Evolutionary conservation across 2,888 invertebrate genomes (phyloP).

Genomic region (Macrophya alboannulata): DNA sequence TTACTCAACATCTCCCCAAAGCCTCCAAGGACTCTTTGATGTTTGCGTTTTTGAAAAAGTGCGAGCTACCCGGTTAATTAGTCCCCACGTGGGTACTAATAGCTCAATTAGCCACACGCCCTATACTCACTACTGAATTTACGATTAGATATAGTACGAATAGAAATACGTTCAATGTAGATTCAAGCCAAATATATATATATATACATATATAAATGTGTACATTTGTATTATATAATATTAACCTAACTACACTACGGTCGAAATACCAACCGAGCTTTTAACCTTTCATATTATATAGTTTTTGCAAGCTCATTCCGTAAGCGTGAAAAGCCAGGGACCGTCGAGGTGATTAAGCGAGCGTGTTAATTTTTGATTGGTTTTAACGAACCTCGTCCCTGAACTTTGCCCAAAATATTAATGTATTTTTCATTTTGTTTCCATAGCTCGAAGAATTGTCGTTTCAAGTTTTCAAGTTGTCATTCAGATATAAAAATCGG

Average conservation of each 20-base stretch:
- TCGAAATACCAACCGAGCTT: constrained; percentile 7
- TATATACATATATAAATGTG: constrained; percentile 8
- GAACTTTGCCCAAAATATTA: not conserved
- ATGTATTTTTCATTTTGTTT: not conserved
- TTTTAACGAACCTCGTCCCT: constrained; percentile 2
- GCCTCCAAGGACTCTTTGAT: constrained; percentile 50
- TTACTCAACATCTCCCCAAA: constrained; percentile 39
- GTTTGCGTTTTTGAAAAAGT: constrained; percentile 52
- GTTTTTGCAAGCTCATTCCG: constrained; percentile 36
- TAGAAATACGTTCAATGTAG: not conserved
- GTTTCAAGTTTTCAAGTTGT: not conserved
- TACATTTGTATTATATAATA: not conserved
- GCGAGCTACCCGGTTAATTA: constrained; percentile 62
- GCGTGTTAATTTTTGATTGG: constrained; percentile 30
- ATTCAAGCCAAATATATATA: constrained; percentile 7
- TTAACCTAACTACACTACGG: not conserved
- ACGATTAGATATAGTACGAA: constrained; percentile 61
- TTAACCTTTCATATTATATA: not conserved
- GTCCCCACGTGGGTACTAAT: constrained; percentile 64
- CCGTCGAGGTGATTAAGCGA: constrained; percentile 40
- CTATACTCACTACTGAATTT: constrained; percentile 61
- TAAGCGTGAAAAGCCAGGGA: not conserved
- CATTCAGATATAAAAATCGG: not conserved
- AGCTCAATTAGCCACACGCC: constrained; percentile 65
- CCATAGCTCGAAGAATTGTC: not conserved